Evolutionary conservation across 1,140 invertebrate genomes (phyloP), one percentile per base, ranked within the genome.

Genomic region (Heliconius nattereri): DNA sequence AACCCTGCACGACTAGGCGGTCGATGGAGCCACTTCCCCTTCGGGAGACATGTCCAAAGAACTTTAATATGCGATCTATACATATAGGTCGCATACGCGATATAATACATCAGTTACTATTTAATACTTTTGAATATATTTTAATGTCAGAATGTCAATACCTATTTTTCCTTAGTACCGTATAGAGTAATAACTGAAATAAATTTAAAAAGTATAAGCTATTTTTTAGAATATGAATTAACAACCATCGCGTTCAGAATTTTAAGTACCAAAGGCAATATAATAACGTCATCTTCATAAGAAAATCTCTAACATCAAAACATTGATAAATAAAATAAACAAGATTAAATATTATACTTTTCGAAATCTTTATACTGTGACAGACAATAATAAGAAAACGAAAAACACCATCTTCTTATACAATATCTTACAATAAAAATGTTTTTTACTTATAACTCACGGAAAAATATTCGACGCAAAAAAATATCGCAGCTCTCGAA

Each of bases 391-490:
- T 57, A 66, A 66, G 20, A 66, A 66, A 66, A 13, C 29, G 11
- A 66, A 66, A 66, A 29, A 26, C 23, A 26, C 26, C 29, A 66
- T 66, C 60, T 60, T n/a, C n/a, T 66, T 26, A 66, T 29, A 66
- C 16, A 66, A 66, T 29, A 66, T 66, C 60, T 26, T 66, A 66
- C 29, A 29, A 66, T 66, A 66, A 66, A 66, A 66, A 26, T 60
- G 8, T 26, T 60, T 75, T 75, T 75, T 75, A 23, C 32, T 60
- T 7, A 60, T 35, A 32, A 60, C 37, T 37, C 16, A 11, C 3
- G 29, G 29, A 60, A 60, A 32, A 54, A 54, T 37, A 37, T n/a
- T 75, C 32, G 9, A 32, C 35, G 7, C 23, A 19, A 35, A 75
- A n/a, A 60, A 60, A 60, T 75, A 35, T 57, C 32, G 7, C 20